Conservation (phyloP, 2,797 vertebrate genomes). For the Thalassophryne amazonica region DNA sequence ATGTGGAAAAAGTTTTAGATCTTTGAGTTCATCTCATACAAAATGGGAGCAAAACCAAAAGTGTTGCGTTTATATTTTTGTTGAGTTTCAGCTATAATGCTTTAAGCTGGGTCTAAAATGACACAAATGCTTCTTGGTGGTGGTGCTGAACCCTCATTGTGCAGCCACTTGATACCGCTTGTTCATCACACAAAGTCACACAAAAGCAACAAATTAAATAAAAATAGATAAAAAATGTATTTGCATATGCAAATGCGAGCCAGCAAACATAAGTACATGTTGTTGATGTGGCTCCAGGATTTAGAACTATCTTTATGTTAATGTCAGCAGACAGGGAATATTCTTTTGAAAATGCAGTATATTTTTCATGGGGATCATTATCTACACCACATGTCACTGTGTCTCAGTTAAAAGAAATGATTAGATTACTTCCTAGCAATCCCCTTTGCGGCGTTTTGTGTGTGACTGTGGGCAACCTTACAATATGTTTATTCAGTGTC, state of each 20-base stretch:
- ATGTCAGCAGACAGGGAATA: conserved; percentile 70
- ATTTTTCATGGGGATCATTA: conserved; percentile 76
- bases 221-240: conserved; percentile 43
- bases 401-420: conserved; percentile 67
- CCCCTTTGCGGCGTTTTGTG: conserved; percentile 62
- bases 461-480: conserved; percentile 68
- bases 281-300: conserved; percentile 74
- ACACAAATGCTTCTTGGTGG: conserved; percentile 64
- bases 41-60: too few relatives aligned
- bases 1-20: too few relatives aligned
- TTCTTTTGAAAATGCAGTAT: conserved; percentile 70
- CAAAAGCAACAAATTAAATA: conserved; percentile 68
- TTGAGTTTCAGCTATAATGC: conserved; percentile 64
- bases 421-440: conserved; percentile 70
- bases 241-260: conserved; percentile 76
- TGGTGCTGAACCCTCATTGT: conserved; percentile 65
- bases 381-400: conserved; percentile 70
- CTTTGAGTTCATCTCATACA: too few relatives aligned
- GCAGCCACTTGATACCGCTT: conserved; percentile 73
- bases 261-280: conserved; percentile 70
- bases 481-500: conserved; percentile 65
- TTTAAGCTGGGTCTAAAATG: conserved; percentile 62
- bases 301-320: conserved; percentile 76
- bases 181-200: conserved; percentile 74
- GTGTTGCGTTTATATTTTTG: too few relatives aligned